Evolutionary conservation across 2,888 invertebrate genomes (phyloP).

Genomic region (Amorpha juglandis): DNA sequence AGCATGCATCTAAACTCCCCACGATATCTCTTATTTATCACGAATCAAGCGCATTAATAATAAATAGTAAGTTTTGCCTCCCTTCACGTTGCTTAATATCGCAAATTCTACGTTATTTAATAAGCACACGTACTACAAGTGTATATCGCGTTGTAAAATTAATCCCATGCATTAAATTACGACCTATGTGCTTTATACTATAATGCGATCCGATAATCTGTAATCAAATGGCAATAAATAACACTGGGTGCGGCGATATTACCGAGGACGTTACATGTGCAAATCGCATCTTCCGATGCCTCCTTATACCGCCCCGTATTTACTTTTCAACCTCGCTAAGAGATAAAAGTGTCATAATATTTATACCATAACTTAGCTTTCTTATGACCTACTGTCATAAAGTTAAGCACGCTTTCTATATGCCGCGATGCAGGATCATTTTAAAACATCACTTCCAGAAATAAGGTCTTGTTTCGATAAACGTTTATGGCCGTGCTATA

Average conservation of each 20-base stretch:
- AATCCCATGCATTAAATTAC: slow-evolving; percentile 47
- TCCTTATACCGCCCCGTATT: slow-evolving; percentile 63
- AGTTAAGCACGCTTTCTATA: slow-evolving; percentile 72
- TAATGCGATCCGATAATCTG: slow-evolving; percentile 56
- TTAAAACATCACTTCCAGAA: slow-evolving; percentile 53
- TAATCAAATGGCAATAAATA: slow-evolving; percentile 59
- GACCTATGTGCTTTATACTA: slow-evolving; percentile 43
- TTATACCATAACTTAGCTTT: slow-evolving; percentile 80
- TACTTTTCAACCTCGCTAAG: slow-evolving; percentile 75
- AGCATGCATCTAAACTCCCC: background rate
- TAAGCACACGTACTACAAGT: slow-evolving; percentile 34
- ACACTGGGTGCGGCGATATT: slow-evolving; percentile 47
- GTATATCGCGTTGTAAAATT: slow-evolving; percentile 38
- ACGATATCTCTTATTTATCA: slow-evolving; percentile 7
- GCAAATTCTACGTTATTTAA: slow-evolving; percentile 37
- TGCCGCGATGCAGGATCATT: slow-evolving; percentile 45
- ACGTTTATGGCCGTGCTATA: slow-evolving; percentile 53
- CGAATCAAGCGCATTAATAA: slow-evolving; percentile 14
- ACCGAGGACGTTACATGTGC: slow-evolving; percentile 52
- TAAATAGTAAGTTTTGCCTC: slow-evolving; percentile 27
- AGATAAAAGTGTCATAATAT: slow-evolving; percentile 83
- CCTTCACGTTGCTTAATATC: slow-evolving; percentile 28
- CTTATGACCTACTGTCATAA: slow-evolving; percentile 78
- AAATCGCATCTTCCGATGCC: slow-evolving; percentile 55
- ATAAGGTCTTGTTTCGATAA: slow-evolving; percentile 66